phyloP scores from a whole-genome alignment of 1,140 invertebrate genomes.

The Sarcophaga bullata region DNA sequence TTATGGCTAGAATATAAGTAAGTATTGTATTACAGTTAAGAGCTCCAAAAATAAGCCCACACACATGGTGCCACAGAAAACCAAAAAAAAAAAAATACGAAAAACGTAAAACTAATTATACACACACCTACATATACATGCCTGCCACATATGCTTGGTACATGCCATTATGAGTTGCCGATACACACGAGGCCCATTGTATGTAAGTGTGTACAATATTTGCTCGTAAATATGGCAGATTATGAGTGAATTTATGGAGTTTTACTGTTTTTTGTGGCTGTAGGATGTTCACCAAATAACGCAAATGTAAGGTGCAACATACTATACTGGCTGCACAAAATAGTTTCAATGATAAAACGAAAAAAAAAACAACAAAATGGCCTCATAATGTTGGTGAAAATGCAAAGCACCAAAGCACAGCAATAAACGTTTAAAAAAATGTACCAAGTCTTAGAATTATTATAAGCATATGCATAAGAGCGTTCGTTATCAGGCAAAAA shows the following conservation, averaged over 20 bases:
- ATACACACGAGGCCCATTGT: too few relatives aligned
- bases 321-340: neutral
- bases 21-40: neutral
- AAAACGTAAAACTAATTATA: conserved; percentile 15
- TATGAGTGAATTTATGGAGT: neutral
- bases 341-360: too few relatives aligned
- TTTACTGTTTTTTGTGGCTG: neutral
- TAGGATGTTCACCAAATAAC: neutral
- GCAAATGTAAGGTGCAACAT: conserved; percentile 5
- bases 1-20: conserved; percentile 32
- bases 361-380: too few relatives aligned
- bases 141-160: neutral
- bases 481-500: too few relatives aligned
- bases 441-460: too few relatives aligned
- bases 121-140: conserved; percentile 3
- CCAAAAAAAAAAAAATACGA: neutral
- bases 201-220: too few relatives aligned
- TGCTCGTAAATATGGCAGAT: neutral
- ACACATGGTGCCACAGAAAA: conserved; percentile 14
- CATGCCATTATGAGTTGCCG: too few relatives aligned
- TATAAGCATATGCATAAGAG: too few relatives aligned
- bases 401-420: too few relatives aligned
- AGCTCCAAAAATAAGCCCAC: conserved; percentile 12
- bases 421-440: too few relatives aligned
- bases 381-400: too few relatives aligned